phyloP scores from a whole-genome alignment of 92 coral and sea anemone genomes.

The Palythoa heliodiscus region DNA sequence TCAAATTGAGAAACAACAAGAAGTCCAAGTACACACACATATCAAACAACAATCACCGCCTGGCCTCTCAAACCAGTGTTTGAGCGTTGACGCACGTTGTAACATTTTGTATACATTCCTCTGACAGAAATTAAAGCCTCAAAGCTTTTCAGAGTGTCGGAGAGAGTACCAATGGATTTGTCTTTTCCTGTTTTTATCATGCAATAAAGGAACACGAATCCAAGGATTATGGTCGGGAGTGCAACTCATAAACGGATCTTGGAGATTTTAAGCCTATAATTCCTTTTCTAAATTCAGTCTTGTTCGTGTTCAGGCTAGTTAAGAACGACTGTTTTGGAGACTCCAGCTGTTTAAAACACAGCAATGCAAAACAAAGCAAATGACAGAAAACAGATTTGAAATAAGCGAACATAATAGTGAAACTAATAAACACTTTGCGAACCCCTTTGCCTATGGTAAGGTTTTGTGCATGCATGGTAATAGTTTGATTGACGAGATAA shows the following conservation, averaged over 20 bases:
- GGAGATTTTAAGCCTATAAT: conserved; percentile 58
- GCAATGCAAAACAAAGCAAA: not conserved
- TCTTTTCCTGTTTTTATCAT: conserved; percentile 78
- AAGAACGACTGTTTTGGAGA: not conserved
- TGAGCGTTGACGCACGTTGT: conserved; percentile 23
- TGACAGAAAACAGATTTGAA: not conserved
- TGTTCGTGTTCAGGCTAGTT: conserved; percentile 35
- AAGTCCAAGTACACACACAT: not conserved
- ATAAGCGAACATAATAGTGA: conserved; percentile 7
- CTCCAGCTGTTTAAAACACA: not conserved
- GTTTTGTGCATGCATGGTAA: conserved; percentile 10
- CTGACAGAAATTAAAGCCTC: conserved; percentile 30
- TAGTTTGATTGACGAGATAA: conserved; percentile 74
- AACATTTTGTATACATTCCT: conserved; percentile 44
- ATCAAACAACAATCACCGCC: conserved; percentile 3
- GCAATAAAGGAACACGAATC: conserved; percentile 52
- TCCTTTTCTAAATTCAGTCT: conserved; percentile 50
- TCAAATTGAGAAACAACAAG: conserved; percentile 22
- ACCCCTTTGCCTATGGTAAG: not conserved
- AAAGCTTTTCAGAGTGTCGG: conserved; percentile 42
- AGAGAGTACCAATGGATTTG: conserved; percentile 54
- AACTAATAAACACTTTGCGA: conserved; percentile 4
- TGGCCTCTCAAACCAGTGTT: not conserved
- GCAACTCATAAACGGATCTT: conserved; percentile 80
- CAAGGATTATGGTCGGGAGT: conserved; percentile 64